Base-by-base conservation (phyloP, 2,113 vertebrate genomes). In the Saimiri boliviensis region DNA sequence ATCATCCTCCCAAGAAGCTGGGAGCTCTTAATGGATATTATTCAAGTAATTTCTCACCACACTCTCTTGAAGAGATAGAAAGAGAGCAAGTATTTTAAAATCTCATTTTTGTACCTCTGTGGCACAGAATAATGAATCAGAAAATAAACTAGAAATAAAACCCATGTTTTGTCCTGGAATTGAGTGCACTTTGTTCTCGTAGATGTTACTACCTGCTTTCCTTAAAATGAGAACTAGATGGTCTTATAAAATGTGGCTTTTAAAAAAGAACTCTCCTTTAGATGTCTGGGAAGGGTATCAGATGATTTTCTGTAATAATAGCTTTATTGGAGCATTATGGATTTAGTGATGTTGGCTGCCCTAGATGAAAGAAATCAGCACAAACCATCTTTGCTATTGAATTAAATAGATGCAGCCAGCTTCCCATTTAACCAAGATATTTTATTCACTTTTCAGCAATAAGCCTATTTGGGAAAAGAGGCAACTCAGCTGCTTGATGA, bases 1-100 rank as follows among this genome's bases (percentile, higher is more conserved):
- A 82, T 32, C 45, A 60, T 83, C 49, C 17, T 97, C 54, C 71
- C 68, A 94, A 94, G 87, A 91, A 91, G n/a, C 63, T 94, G 63
- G 93, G 56, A 71, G 68, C 80, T 96, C 84, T 82, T 74, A 93
- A 54, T 85, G 54, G 40, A 21, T 83, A 52, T 90, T 91, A 94
- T 94, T 95, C 42, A 92, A 97, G 77, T 52, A 58, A 66, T 83
- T 98, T 94, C 42, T 81, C 17, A 58, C 84, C 87, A 95, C 77
- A 93, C 60, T 81, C 88, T 92, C 35, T 92, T 90, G 91, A 94
- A 93, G 77, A 88, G 52, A 35, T 70, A 90, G 47, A 96, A 89
- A 89, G 37, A n/a, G 12, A 68, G 10, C 27, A 35, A 12, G 20
- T 77, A 45, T 73, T 94, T 92, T 93, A 60, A 70, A 8, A 35